These are phyloP conservation scores for Zophobas morio DNA, from an alignment of 1,140 invertebrate species.

Conservation along the genomic window DNA sequence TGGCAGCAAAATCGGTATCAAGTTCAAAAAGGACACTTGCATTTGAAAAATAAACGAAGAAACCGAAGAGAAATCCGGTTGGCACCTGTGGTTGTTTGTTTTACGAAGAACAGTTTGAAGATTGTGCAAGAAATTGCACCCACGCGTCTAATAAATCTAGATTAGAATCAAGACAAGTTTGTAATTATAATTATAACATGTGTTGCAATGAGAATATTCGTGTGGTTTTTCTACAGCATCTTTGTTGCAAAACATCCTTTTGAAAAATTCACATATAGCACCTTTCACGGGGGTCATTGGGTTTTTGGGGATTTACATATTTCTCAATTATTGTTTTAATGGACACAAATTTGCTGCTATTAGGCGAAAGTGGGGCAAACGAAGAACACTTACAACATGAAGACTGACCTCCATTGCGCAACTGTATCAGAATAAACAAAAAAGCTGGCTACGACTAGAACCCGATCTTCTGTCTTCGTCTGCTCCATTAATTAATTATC, in stretches of 20 bases:
- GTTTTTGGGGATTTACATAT: slow-evolving; percentile 6
- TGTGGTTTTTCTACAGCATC: slow-evolving; percentile 3
- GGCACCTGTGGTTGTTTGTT: slow-evolving; percentile 1
- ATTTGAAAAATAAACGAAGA: background rate
- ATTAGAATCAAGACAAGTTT: background rate
- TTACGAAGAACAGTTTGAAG: background rate
- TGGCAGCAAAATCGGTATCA: slow-evolving; percentile 8
- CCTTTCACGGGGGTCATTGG: background rate
- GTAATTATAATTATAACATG: background rate
- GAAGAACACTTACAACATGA: too few relatives aligned
- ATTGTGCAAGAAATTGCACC: slow-evolving; percentile 6
- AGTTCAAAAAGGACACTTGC: background rate
- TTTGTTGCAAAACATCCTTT: slow-evolving; percentile 7
- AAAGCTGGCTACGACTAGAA: too few relatives aligned
- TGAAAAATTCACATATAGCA: background rate
- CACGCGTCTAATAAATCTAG: background rate
- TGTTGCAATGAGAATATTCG: background rate
- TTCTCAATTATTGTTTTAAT: slow-evolving; percentile 12
- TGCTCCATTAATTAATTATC: too few relatives aligned
- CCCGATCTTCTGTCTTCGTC: too few relatives aligned
- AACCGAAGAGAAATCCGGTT: slow-evolving; percentile 3
- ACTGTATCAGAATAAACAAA: too few relatives aligned
- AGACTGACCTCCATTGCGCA: too few relatives aligned
- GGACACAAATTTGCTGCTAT: background rate
- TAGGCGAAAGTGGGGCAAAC: too few relatives aligned